Evolutionary conservation across 2,888 invertebrate genomes (phyloP).

Genomic region (Pheosia gnoma): DNA sequence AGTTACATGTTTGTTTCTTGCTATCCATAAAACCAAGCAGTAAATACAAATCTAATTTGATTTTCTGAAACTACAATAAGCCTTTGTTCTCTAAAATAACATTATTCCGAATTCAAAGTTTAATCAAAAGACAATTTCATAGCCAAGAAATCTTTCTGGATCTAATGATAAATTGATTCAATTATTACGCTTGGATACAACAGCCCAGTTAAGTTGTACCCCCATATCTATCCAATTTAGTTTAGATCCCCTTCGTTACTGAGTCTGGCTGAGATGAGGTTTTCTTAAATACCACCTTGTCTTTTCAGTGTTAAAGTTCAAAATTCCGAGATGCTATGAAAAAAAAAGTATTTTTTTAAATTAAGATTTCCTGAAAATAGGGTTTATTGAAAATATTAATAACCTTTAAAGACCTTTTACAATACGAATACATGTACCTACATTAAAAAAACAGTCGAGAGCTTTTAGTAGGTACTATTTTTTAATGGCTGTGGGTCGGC

Average conservation of each 20-base stretch:
- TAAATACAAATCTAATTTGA: not conserved
- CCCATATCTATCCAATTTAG: conserved; percentile 41
- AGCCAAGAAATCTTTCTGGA: conserved; percentile 14
- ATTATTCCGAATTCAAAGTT: conserved; percentile 13
- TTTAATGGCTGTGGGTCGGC: no score
- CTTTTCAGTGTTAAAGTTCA: not conserved
- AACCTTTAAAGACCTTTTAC: no score
- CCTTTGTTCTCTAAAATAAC: not conserved
- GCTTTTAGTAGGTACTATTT: no score
- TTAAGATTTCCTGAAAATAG: conserved; percentile 19
- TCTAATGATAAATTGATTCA: conserved; percentile 42
- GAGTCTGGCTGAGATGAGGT: not conserved
- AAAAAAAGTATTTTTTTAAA: conserved; percentile 8
- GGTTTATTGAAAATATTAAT: no score
- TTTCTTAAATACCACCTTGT: not conserved
- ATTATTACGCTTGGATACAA: conserved; percentile 42
- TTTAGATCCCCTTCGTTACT: conserved; percentile 27
- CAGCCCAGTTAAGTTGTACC: conserved; percentile 37
- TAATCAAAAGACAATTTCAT: conserved; percentile 19
- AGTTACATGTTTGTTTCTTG: no score
- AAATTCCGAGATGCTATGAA: not conserved
- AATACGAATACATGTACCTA: no score
- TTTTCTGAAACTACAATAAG: not conserved
- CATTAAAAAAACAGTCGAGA: no score
- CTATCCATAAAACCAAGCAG: not conserved